Conservation (phyloP, 2,797 vertebrate genomes). For the Myiothlypis chrysogaster region DNA sequence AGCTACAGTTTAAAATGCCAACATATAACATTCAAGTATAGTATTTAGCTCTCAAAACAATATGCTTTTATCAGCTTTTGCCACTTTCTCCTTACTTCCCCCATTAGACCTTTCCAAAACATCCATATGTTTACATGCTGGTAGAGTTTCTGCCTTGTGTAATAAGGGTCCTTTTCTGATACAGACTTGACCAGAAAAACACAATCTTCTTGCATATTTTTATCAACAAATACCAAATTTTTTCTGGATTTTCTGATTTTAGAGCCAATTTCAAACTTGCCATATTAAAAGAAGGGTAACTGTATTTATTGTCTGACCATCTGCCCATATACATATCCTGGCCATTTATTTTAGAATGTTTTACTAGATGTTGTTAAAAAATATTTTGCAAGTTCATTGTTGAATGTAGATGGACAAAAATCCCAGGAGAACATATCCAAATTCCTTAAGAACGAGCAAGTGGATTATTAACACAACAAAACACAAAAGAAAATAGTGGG, state of each 20-base stretch:
- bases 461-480: neutral
- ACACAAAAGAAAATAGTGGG: neutral
- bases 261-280: neutral
- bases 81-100: neutral
- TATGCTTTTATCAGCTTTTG: neutral
- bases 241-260: neutral
- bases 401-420: neutral
- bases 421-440: neutral
- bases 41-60: neutral
- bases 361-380: neutral
- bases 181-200: neutral
- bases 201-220: neutral
- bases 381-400: neutral
- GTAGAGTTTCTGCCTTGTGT: neutral
- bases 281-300: neutral
- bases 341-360: neutral
- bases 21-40: neutral
- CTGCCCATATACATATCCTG: neutral
- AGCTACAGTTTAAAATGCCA: neutral
- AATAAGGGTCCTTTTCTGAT: neutral
- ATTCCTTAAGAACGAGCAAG: neutral
- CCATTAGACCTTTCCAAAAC: neutral
- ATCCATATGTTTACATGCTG: neutral
- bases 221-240: neutral
- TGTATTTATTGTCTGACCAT: neutral